A percentile compares a stretch with the other conserved stretches of the same genome.
These are phyloP conservation scores for Esperia sulphurella DNA, from an alignment of 2,888 invertebrate genomes.

Conservation along the genomic window DNA sequence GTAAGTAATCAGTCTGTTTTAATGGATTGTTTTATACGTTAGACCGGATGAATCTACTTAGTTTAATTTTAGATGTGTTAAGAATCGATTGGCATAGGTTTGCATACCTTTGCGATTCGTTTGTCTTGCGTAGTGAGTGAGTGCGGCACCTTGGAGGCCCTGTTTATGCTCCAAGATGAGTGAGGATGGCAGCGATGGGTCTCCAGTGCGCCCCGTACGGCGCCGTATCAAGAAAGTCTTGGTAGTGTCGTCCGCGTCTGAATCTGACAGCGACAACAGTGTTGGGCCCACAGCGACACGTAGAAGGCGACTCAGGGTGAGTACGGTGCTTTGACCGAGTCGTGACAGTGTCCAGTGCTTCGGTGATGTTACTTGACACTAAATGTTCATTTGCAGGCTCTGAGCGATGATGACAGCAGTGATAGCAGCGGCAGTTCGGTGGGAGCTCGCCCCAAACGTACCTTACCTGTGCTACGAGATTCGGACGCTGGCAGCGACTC, in stretches of 20 bases:
- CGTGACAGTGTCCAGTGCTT: not conserved
- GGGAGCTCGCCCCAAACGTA: slow-evolving; percentile 47
- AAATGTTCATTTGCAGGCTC: slow-evolving; percentile 61
- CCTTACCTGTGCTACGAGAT: slow-evolving; percentile 51
- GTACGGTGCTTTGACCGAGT: slow-evolving; percentile 12
- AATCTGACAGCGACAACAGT: slow-evolving; percentile 69
- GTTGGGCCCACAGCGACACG: slow-evolving; percentile 54
- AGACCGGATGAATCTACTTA: slow-evolving; percentile 46
- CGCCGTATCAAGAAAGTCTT: slow-evolving; percentile 59
- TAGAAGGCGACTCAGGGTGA: slow-evolving; percentile 70
- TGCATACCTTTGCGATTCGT: slow-evolving; percentile 64
- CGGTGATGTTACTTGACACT: not conserved
- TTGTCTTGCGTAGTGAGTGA: slow-evolving; percentile 53
- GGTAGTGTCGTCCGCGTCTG: slow-evolving; percentile 52
- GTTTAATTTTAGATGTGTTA: slow-evolving; percentile 34
- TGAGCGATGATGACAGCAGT: slow-evolving; percentile 70
- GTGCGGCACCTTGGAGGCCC: slow-evolving; percentile 36
- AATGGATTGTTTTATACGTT: slow-evolving; percentile 33
- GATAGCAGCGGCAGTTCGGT: slow-evolving; percentile 64
- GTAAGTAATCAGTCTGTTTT: slow-evolving; percentile 27
- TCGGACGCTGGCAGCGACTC: slow-evolving; percentile 59
- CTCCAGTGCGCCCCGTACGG: slow-evolving; percentile 52
- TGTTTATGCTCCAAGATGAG: slow-evolving; percentile 48
- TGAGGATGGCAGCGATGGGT: slow-evolving; percentile 60
- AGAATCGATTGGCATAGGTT: slow-evolving; percentile 51